Conservation (phyloP, 2,113 vertebrate genomes). For the Eira barbara region DNA sequence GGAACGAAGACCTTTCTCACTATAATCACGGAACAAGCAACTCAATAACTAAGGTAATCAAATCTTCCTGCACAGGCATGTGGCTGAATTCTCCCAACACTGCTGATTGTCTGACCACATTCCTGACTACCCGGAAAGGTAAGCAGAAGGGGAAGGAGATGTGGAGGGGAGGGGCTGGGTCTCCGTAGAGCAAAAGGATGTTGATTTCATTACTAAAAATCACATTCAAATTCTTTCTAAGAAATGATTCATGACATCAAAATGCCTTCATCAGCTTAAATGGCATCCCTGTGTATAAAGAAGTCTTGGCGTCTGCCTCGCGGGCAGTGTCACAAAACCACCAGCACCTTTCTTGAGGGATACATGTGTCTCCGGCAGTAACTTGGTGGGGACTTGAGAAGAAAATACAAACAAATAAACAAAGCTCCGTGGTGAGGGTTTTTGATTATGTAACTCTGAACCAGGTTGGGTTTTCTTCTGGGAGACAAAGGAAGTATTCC, state of each 20-base stretch:
- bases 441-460: neutral
- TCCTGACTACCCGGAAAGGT: neutral
- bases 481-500: neutral
- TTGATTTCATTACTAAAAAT: neutral
- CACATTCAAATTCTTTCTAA: neutral
- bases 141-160: neutral
- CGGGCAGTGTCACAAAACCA: neutral
- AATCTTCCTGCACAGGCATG: neutral
- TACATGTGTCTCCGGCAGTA: neutral
- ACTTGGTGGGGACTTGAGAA: neutral
- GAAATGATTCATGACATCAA: neutral
- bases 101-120: neutral
- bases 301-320: neutral
- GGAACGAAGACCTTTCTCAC: neutral
- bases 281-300: fast-evolving
- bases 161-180: fast-evolving
- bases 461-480: neutral
- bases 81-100: neutral
- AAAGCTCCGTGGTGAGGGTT: neutral
- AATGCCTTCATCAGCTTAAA: neutral
- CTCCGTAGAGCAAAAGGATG: neutral
- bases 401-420: neutral
- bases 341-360: neutral
- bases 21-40: neutral
- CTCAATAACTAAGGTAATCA: neutral